Evolutionary conservation across 2,113 vertebrate genomes (phyloP).

Genomic region (Aegithalos caudatus): DNA sequence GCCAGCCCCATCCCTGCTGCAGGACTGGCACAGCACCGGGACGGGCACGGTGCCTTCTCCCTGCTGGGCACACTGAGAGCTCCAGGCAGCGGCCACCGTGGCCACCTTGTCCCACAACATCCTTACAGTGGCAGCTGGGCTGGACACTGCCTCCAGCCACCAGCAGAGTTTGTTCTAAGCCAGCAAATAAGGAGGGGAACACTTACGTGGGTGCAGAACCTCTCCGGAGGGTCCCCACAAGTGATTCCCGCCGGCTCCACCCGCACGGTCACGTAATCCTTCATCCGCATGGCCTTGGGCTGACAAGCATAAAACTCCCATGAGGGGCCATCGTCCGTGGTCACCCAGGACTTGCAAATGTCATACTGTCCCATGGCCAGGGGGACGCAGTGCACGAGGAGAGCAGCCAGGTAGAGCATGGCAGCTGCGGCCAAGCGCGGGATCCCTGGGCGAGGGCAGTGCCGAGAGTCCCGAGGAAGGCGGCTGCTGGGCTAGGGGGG

Average conservation of each 20-base stretch:
- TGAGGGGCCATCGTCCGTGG: conserved; percentile 89
- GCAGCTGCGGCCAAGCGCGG: conserved; percentile 56
- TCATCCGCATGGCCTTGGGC: conserved; percentile 87
- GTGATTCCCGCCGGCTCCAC: conserved; percentile 94
- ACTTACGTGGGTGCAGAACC: conserved; percentile 98
- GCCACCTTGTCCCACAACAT: background rate
- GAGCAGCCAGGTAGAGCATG: conserved; percentile 82
- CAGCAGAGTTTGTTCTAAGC: background rate
- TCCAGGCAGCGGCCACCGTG: background rate
- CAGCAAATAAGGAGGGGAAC: background rate
- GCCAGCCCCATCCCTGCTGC: background rate
- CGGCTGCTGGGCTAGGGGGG: conserved; percentile 70
- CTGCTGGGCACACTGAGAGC: background rate
- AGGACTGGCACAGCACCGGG: accelerated
- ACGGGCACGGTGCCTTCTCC: background rate
- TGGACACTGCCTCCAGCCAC: background rate
- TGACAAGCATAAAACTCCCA: conserved; percentile 98
- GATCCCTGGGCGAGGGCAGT: conserved; percentile 19
- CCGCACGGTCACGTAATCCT: conserved; percentile 88
- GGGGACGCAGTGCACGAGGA: conserved; percentile 83
- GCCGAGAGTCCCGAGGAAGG: conserved; percentile 70
- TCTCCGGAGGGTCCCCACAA: conserved; percentile 91
- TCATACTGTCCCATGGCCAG: conserved; percentile 89
- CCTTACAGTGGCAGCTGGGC: background rate
- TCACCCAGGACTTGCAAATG: conserved; percentile 97